These are phyloP conservation scores for Ecliptopera silaceata DNA, from an alignment of 2,888 invertebrate species.

Conservation along the genomic window DNA sequence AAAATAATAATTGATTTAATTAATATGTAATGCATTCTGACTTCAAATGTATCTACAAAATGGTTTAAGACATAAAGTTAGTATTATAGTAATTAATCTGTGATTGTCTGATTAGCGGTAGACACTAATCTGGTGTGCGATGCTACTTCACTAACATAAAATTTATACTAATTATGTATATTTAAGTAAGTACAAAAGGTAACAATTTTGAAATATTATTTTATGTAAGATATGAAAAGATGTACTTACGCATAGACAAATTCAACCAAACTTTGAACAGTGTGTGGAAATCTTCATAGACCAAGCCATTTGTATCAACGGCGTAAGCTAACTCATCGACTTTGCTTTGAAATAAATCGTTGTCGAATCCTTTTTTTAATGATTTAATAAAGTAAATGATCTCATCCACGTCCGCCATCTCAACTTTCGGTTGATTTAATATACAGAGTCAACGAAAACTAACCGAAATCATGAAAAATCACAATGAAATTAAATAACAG, in stretches of 20 bases:
- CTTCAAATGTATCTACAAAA: too few relatives aligned
- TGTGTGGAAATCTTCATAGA: slow-evolving; percentile 67
- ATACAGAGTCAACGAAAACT: not conserved
- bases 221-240: not conserved
- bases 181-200: too few relatives aligned
- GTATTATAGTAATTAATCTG: too few relatives aligned
- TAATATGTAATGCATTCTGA: too few relatives aligned
- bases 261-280: slow-evolving; percentile 77
- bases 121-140: too few relatives aligned
- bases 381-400: slow-evolving; percentile 72
- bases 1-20: too few relatives aligned
- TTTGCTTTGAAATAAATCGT: slow-evolving; percentile 70
- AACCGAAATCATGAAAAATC: not conserved
- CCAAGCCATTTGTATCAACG: slow-evolving; percentile 61
- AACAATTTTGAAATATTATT: not conserved
- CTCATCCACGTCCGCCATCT: slow-evolving; percentile 69
- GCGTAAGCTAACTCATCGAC: slow-evolving; percentile 63
- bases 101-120: too few relatives aligned
- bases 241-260: slow-evolving; percentile 72
- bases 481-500: not conserved
- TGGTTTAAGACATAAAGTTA: too few relatives aligned
- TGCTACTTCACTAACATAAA: too few relatives aligned
- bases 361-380: slow-evolving; percentile 72
- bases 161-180: too few relatives aligned
- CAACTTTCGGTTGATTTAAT: not conserved